Evolutionary conservation across 2,113 vertebrate genomes (phyloP).

Genomic region (Poecile atricapillus): DNA sequence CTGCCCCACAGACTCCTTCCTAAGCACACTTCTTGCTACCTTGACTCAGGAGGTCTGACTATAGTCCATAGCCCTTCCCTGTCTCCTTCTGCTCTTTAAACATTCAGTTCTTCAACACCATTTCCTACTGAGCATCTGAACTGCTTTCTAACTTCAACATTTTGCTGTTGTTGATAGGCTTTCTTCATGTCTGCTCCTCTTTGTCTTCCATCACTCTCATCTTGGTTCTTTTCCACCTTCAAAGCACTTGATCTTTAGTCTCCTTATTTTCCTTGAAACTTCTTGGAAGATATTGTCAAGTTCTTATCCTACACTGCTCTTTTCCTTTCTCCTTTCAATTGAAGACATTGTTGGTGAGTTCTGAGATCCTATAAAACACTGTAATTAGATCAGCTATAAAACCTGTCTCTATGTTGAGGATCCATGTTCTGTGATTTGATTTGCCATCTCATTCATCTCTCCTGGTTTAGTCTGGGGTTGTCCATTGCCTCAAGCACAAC

Average conservation of each 20-base stretch:
- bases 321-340: background rate
- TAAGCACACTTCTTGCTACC: background rate
- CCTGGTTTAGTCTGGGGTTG: background rate
- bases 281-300: background rate
- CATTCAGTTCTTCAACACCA: background rate
- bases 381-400: background rate
- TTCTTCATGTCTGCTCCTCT: background rate
- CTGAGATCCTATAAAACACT: background rate
- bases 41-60: background rate
- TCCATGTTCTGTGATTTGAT: background rate
- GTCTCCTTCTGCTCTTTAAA: background rate
- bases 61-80: background rate
- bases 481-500: background rate
- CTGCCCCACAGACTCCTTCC: background rate
- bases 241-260: background rate
- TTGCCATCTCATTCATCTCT: background rate
- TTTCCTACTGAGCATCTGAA: background rate
- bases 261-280: background rate
- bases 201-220: background rate
- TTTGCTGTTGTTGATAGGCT: background rate
- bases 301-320: background rate
- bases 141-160: background rate
- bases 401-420: background rate
- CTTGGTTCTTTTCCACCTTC: background rate
- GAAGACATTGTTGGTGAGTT: background rate